Base-by-base conservation (phyloP, 1,140 invertebrate genomes). In the Drosophila cardini region DNA sequence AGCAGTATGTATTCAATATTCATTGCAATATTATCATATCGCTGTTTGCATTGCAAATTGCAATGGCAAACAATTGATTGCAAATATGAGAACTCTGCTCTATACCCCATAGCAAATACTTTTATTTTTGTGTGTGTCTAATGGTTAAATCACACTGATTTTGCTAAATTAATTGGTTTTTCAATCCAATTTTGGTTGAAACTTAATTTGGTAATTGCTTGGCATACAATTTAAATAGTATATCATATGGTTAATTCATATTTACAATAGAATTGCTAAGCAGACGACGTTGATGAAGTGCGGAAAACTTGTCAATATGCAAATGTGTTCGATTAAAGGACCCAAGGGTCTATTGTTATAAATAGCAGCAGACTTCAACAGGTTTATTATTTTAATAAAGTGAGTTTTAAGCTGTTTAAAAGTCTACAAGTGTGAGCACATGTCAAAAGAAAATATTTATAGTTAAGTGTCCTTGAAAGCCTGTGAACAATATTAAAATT, bases 151-250 rank as follows among this genome's bases (percentile, higher is more conserved):
- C 34, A 63, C 64, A 26, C 72, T 80, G 76, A 65, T 84, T 84
- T 43, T 53, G 45, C 16, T 61, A 76, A 83, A 85, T 80, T 46
- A 58, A 72, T 50, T 57, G 50, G 11, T 10, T 55, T 67, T 74
- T 75, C 48, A 76, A 86, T 71, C 65, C 45, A 46, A 26, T 69
- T 61, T 60, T 1, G 9, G 8, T 40, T 58, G 21, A 38, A 36
- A 75, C 77, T 85, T 70, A 76, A 80, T 84, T 85, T 70, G 26
- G 34, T 60, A 55, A 72, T 72, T 52, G 16, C 34, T 18, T 16
- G 10, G 32, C 26, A 30, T 15, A 36, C 32, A 53, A 15, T 55
- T 18, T 38, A 55, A 13, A 36, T 30, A 48, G 30, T 6, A 34
- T 10, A 36, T 34, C 26, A 46, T 1, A 4, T 48, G n/a, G 21